Evolutionary conservation across 2,888 invertebrate genomes (phyloP).

Genomic region (Microctonus hyperodae): DNA sequence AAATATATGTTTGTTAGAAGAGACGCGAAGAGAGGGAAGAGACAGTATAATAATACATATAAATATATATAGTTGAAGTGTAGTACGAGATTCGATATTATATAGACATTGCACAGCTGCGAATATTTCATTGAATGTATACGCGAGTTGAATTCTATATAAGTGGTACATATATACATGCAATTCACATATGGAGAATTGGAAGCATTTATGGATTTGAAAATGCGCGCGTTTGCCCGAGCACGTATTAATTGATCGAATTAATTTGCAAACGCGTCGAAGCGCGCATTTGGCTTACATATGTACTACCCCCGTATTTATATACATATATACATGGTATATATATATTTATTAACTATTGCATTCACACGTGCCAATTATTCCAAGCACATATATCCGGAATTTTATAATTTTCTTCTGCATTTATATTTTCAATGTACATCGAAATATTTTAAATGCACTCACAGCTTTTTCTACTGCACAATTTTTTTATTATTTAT

Average conservation of each 20-base stretch:
- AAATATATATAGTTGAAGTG: not conserved
- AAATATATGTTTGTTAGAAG: not conserved
- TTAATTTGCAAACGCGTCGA: slow-evolving; percentile 47
- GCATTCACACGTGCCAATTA: not conserved
- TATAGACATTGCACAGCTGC: slow-evolving; percentile 29
- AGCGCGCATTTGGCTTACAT: slow-evolving; percentile 1
- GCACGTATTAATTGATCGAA: slow-evolving; percentile 56
- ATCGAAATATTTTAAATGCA: not conserved
- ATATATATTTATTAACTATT: slow-evolving; percentile 7
- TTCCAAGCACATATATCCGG: slow-evolving; percentile 3
- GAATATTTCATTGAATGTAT: slow-evolving; percentile 13
- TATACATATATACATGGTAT: slow-evolving; percentile 4
- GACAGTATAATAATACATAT: slow-evolving; percentile 26
- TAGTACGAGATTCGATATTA: not conserved
- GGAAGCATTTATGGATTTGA: slow-evolving; percentile 15
- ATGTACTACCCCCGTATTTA: not conserved
- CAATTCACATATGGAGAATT: slow-evolving; percentile 17
- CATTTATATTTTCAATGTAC: slow-evolving; percentile 20
- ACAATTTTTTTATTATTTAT: too few relatives aligned
- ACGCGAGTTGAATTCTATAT: slow-evolving; percentile 33
- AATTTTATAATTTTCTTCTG: slow-evolving; percentile 29
- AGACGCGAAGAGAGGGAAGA: slow-evolving; percentile 24
- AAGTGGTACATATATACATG: slow-evolving; percentile 21
- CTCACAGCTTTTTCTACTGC: slow-evolving; percentile 3
- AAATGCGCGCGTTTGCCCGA: slow-evolving; percentile 37